These are phyloP conservation scores for Lasiurus cinereus DNA, from an alignment of 2,113 vertebrate species.

Conservation along the genomic window DNA sequence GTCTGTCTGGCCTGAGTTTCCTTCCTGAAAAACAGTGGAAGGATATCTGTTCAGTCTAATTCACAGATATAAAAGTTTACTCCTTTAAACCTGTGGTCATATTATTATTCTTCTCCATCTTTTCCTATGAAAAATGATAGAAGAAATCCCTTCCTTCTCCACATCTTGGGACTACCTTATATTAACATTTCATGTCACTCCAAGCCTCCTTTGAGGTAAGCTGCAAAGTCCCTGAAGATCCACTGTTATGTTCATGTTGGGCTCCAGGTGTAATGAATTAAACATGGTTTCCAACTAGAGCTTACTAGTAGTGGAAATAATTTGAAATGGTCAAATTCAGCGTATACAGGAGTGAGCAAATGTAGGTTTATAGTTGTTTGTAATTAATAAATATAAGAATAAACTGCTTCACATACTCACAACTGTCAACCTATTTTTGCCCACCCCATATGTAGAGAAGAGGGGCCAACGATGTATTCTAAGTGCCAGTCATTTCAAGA, in stretches of 20 bases:
- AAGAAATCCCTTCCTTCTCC: background rate
- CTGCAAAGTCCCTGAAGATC: background rate
- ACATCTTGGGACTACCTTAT: background rate
- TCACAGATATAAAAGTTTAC: background rate
- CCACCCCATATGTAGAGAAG: background rate
- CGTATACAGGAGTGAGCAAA: background rate
- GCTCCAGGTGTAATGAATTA: background rate
- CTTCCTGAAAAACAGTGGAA: background rate
- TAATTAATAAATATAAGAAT: background rate
- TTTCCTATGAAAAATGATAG: background rate
- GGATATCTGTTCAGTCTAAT: background rate
- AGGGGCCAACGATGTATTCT: background rate
- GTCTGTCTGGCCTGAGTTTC: background rate
- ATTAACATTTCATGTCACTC: background rate
- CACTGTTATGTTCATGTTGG: background rate
- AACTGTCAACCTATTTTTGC: background rate
- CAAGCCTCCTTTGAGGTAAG: background rate
- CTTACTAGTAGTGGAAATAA: background rate
- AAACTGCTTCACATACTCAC: background rate
- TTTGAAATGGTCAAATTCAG: background rate
- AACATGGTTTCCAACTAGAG: background rate
- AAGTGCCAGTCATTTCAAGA: background rate
- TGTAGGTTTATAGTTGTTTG: background rate
- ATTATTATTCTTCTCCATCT: conserved; percentile 23
- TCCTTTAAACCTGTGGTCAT: conserved; percentile 61